Conservation (phyloP, 2,888 invertebrate species). For the Andrena trimmerana region DNA sequence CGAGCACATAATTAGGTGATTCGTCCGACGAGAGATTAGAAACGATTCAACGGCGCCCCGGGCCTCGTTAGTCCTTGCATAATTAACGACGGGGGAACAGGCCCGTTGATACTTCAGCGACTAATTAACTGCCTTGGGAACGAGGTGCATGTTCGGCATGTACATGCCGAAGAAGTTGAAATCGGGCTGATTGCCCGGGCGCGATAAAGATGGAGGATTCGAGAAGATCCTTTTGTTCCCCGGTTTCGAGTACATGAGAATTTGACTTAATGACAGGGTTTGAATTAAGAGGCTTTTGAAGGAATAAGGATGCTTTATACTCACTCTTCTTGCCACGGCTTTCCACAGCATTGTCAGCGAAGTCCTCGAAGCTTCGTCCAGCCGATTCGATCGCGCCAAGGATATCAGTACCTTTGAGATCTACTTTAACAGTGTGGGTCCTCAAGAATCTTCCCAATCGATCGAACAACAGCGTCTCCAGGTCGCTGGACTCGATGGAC, state of each 20-base stretch:
- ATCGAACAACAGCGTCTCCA: slow-evolving; percentile 88
- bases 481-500: slow-evolving; percentile 84
- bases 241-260: neutral
- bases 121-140: neutral
- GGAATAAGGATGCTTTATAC: slow-evolving; percentile 63
- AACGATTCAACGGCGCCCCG: neutral
- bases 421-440: slow-evolving; percentile 93
- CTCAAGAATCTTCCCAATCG: slow-evolving; percentile 92
- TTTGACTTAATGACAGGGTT: neutral
- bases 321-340: slow-evolving; percentile 93
- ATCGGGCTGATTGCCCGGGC: neutral
- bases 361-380: slow-evolving; percentile 91
- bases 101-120: neutral
- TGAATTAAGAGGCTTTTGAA: neutral
- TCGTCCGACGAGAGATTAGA: too few relatives aligned
- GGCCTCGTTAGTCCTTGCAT: neutral
- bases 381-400: slow-evolving; percentile 92
- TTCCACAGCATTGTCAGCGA: slow-evolving; percentile 87
- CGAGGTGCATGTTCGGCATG: neutral
- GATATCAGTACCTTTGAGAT: slow-evolving; percentile 94
- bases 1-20: slow-evolving; percentile 18
- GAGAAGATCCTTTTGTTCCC: neutral
- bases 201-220: neutral
- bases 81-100: neutral
- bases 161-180: neutral